Conservation (phyloP, 2,113 vertebrate species). For the Ranitomeya imitator region DNA sequence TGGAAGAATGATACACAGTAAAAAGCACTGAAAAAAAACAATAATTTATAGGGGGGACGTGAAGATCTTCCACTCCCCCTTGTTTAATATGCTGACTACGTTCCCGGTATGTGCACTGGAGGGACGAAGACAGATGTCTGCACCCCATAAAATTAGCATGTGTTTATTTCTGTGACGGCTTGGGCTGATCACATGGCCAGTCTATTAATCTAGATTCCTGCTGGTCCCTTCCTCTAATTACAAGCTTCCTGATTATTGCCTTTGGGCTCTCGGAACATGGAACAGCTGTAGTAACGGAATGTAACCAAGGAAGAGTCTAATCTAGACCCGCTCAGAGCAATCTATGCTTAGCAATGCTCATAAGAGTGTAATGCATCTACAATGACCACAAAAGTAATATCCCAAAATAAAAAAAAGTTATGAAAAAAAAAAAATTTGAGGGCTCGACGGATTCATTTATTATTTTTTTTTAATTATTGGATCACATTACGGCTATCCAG, state of each 20-base stretch:
- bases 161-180: slow-evolving; percentile 48
- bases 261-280: slow-evolving; percentile 39
- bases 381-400: neutral
- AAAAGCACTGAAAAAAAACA: slow-evolving; percentile 11
- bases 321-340: neutral
- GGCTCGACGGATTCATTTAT: neutral
- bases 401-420: neutral
- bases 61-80: neutral
- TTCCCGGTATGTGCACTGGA: neutral
- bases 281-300: slow-evolving; percentile 53
- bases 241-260: slow-evolving; percentile 49
- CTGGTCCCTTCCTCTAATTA: slow-evolving; percentile 49
- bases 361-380: slow-evolving; percentile 5
- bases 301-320: slow-evolving; percentile 8
- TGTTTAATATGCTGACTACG: slow-evolving; percentile 31
- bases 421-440: neutral
- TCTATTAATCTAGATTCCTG: slow-evolving; percentile 40
- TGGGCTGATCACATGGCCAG: slow-evolving; percentile 39
- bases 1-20: slow-evolving; percentile 21
- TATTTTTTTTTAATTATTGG: slow-evolving; percentile 6
- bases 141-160: slow-evolving; percentile 44
- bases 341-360: neutral
- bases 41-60: slow-evolving; percentile 18
- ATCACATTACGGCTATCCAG: neutral
- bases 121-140: slow-evolving; percentile 45